Evolutionary conservation across 2,113 vertebrate genomes (phyloP), one percentile per base, ranked within the genome.

Genomic region (Plectropomus leopardus): DNA sequence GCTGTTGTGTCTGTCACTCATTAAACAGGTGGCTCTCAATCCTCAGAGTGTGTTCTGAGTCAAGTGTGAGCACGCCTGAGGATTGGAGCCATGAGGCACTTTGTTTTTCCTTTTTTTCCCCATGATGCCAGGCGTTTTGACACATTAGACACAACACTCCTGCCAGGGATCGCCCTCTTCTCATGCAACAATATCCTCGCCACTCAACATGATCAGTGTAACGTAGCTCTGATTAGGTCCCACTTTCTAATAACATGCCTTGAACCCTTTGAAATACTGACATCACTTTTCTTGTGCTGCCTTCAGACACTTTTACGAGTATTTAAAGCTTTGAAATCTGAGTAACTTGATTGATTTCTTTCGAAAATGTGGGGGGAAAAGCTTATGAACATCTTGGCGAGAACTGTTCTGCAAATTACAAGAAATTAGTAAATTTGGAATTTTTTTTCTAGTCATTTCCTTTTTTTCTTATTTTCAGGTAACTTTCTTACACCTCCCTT

Each of bases 21-120:
- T 81, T 74, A 53, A 85, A 95, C 95, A 94, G 94, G 92, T 94
- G 94, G 70, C 55, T 66, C 70, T 65, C 67, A 36, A 51, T 78
- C 80, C 75, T 77, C 58, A 2, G 59, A 73, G 76, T 78, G 78
- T 72, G 59, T 7, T 15, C 1, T n/a, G 11, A 54, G 72, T 78
- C 66, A 23, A 68, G 74, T 78, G 83, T 64, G 70, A 66, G 63
- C 36, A 1, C 34, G 66, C 44, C n/a, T 1, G 34, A 55, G 32
- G 57, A n/a, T 75, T 26, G 1, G 40, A 53, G 47, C 48, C 58
- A 19, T 23, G n/a, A 36, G 54, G 34, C 53, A 1, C 1, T 28
- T 61, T 55, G 9, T 7, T 60, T 63, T 61, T 8, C 0, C 15
- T 15, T 42, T 75, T 28, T 47, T 51, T 2, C 19, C 28, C 45